A percentile compares a stretch with the other conserved stretches of the same genome.
phyloP scores from a whole-genome alignment of 2,888 invertebrate genomes.

The Cephus spinipes region DNA sequence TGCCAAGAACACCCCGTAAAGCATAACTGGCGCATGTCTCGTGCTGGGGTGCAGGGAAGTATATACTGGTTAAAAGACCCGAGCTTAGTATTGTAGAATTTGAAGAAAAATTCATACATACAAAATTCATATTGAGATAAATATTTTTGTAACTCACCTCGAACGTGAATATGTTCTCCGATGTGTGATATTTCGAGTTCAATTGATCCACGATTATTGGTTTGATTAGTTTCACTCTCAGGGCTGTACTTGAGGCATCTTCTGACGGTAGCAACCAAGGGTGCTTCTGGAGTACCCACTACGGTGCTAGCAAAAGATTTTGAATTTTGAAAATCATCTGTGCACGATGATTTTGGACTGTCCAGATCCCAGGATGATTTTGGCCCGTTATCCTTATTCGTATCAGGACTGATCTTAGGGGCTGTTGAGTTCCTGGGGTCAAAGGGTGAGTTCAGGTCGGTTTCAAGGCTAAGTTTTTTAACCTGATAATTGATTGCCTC shows the following conservation, averaged over 20 bases:
- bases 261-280: constrained; percentile 61
- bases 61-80: background rate
- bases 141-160: too few species aligned
- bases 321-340: constrained; percentile 57
- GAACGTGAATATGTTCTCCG: constrained; percentile 73
- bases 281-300: constrained; percentile 58
- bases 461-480: constrained; percentile 56
- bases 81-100: too few species aligned
- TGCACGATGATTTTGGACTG: constrained; percentile 58
- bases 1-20: constrained; percentile 49
- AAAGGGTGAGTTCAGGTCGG: constrained; percentile 55
- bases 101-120: too few species aligned
- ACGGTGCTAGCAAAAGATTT: constrained; percentile 56
- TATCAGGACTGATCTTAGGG: constrained; percentile 35
- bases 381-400: constrained; percentile 31
- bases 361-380: constrained; percentile 54
- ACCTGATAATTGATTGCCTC: constrained; percentile 61
- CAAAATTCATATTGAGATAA: too few species aligned
- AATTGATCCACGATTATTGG: constrained; percentile 69
- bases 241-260: constrained; percentile 63
- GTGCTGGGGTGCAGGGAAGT: constrained; percentile 37
- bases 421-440: constrained; percentile 24
- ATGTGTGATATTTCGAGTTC: constrained; percentile 74
- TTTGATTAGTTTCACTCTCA: constrained; percentile 38
- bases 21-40: constrained; percentile 50